phyloP scores from a whole-genome alignment of 1,140 invertebrate species.

The Apis florea region DNA sequence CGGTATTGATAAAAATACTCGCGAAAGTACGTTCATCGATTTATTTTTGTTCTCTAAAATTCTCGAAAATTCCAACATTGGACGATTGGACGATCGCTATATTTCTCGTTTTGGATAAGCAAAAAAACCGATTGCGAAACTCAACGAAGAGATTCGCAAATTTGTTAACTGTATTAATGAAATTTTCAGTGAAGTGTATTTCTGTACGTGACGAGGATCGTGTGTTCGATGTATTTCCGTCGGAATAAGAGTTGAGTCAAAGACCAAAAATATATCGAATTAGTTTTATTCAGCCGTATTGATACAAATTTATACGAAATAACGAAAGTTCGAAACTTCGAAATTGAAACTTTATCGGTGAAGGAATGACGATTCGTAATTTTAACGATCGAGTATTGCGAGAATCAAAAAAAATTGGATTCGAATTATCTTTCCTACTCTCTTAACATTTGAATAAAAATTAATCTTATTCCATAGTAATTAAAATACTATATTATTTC shows the following conservation, averaged over 20 bases:
- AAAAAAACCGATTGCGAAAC: background rate
- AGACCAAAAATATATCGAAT: conserved; percentile 35
- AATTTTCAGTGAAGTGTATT: background rate
- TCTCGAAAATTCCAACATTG: background rate
- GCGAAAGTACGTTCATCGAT: too few relatives aligned
- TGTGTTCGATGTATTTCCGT: conserved; percentile 24
- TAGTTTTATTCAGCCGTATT: conserved; percentile 18
- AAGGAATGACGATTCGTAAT: conserved; percentile 35
- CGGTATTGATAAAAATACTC: background rate
- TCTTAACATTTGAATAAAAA: background rate
- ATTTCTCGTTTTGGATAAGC: background rate
- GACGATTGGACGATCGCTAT: background rate
- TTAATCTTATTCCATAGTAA: conserved; percentile 6
- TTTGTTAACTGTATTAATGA: background rate
- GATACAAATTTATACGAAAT: conserved; percentile 49
- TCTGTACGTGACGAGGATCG: conserved; percentile 9
- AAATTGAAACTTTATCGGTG: conserved; percentile 44
- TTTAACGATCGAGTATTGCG: conserved; percentile 43
- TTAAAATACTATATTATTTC: conserved; percentile 3
- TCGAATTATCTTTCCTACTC: conserved; percentile 19
- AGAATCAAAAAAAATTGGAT: conserved; percentile 16
- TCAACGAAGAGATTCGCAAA: background rate
- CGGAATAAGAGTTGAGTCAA: conserved; percentile 9
- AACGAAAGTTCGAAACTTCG: conserved; percentile 60
- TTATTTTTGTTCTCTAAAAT: background rate